Base-by-base conservation (phyloP, 1,140 invertebrate genomes). In the Brachionus calyciflorus region DNA sequence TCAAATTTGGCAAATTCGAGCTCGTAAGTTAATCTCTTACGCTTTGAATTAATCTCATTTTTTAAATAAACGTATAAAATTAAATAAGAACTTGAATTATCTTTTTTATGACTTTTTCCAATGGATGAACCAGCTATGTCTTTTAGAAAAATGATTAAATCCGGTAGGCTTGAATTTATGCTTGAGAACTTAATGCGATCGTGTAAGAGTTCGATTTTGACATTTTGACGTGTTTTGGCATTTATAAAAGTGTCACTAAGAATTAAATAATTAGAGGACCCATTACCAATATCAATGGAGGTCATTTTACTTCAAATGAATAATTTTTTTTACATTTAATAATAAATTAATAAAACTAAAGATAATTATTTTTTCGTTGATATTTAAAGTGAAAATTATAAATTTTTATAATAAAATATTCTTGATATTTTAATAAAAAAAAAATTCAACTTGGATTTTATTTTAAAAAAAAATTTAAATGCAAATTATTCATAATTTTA, bases 61-160 rank as follows among this genome's bases (percentile, higher is more conserved):
- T 73, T 49, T 19, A 41, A 41, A 17, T 73, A 73, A 40, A 46
- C 46, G 37, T 73, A 73, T 6, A 73, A 19, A 33, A 41, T 73
- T 26, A 73, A 46, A 51, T 33, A 73, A 6, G 69, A 49, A n/a
- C 28, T 49, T 0, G 7, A 24, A 33, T 55, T 33, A 51, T 53
- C n/a, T 49, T 55, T 73, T 33, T 55, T 37, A 49, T 7, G 46
- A 14, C 46, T 33, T 24, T 73, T 73, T 2, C 30, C 69, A 21
- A 73, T 33, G 0, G 17, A 21, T 19, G 69, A 73, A 10, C 69
- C 69, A 40, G 69, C 44, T 14, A 73, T 12, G 48, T 73, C 69
- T 5, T 51, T 73, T 55, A 51, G 1, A 55, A 14, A 26, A 2
- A 73, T 12, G 17, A 55, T 73, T 19, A 73, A 51, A 28, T 65